These are phyloP conservation scores for Amaurobius ferox DNA, from an alignment of 2,888 invertebrate genomes.

Conservation along the genomic window DNA sequence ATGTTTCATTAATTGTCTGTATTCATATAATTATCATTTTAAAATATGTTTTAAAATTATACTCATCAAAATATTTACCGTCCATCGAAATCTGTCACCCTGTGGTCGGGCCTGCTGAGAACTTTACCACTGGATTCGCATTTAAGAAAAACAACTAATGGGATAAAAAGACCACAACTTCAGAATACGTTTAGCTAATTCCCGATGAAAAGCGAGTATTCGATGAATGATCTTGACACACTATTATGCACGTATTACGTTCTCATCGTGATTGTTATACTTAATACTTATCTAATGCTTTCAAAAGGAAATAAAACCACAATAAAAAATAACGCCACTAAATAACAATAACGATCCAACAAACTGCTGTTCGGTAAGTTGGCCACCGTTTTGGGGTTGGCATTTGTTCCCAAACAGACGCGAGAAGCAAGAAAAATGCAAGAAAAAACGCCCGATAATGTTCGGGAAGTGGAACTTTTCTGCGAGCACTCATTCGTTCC, in stretches of 20 bases:
- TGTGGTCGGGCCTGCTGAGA: too few relatives aligned
- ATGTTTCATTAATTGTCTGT: too few relatives aligned
- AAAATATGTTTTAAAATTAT: too few relatives aligned
- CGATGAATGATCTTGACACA: neutral
- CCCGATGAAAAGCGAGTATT: neutral
- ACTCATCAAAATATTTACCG: too few relatives aligned
- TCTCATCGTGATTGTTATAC: neutral
- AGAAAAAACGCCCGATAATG: conserved; percentile 38
- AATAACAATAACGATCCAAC: neutral
- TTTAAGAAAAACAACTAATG: too few relatives aligned
- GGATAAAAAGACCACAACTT: too few relatives aligned
- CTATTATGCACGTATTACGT: neutral
- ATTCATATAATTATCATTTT: too few relatives aligned
- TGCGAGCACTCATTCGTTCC: conserved; percentile 34
- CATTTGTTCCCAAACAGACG: conserved; percentile 2
- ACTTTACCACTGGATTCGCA: too few relatives aligned
- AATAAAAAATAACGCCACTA: neutral
- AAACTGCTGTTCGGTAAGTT: conserved; percentile 5
- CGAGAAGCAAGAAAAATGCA: neutral
- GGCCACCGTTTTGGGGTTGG: conserved; percentile 3
- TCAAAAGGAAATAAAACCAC: neutral
- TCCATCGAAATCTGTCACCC: too few relatives aligned
- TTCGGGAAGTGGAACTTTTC: conserved; percentile 57
- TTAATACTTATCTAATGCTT: neutral
- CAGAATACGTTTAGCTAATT: too few relatives aligned